Conservation (phyloP, 2,888 invertebrate species). For the Cephus rjabovi region DNA sequence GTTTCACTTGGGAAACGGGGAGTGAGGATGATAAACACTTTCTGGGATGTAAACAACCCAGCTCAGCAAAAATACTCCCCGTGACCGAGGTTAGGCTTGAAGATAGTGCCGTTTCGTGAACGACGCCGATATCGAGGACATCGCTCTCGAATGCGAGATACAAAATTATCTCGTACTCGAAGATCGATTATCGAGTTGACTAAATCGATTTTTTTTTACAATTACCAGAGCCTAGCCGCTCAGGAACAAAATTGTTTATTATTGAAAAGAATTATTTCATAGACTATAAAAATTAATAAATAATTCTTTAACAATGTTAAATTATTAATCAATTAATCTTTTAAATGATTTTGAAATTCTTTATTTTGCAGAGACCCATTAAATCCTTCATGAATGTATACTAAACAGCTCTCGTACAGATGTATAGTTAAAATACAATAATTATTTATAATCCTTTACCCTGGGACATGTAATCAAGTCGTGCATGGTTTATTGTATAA, state of each 20-base stretch:
- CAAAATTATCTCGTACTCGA: slow-evolving; percentile 10
- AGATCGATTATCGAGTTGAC: neutral
- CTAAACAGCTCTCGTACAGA: too few species aligned
- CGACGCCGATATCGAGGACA: neutral
- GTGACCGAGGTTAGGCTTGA: slow-evolving; percentile 26
- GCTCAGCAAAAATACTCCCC: slow-evolving; percentile 51
- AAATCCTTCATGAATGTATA: too few species aligned
- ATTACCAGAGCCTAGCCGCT: neutral
- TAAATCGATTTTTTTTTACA: neutral
- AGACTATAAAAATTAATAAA: neutral
- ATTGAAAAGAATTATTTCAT: neutral
- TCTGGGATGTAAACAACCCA: slow-evolving; percentile 50
- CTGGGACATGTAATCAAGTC: neutral
- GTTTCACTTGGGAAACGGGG: neutral
- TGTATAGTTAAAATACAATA: neutral
- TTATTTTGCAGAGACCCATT: neutral
- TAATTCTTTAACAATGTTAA: neutral
- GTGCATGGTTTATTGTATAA: neutral
- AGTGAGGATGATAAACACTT: slow-evolving; percentile 40
- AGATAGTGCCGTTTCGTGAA: slow-evolving; percentile 14
- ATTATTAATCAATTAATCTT: too few species aligned
- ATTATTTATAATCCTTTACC: neutral
- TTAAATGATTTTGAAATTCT: neutral
- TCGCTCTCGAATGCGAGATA: slow-evolving; percentile 7
- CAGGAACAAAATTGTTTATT: neutral